phyloP scores from a whole-genome alignment of 2,113 vertebrate species.

The Amazona guildingii region DNA sequence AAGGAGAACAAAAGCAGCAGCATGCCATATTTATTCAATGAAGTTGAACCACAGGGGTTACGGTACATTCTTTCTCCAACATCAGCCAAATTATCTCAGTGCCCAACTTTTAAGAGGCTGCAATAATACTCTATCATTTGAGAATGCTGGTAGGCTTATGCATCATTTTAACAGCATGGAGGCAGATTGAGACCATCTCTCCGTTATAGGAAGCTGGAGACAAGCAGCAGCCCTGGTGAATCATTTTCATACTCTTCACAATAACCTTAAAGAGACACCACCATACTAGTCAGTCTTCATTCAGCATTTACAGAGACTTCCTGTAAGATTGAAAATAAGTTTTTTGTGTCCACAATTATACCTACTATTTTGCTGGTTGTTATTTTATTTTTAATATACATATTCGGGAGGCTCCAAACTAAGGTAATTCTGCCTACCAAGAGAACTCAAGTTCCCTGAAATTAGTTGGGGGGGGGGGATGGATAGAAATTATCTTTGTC shows the following conservation, averaged over 20 bases:
- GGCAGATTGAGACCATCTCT: constrained; percentile 83
- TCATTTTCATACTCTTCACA: constrained; percentile 70
- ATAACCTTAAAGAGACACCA: constrained; percentile 68
- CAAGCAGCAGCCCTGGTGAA: constrained; percentile 73
- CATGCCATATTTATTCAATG: constrained; percentile 78
- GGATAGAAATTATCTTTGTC: background rate
- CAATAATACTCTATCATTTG: constrained; percentile 82
- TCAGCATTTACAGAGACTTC: background rate
- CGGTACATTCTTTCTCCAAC: constrained; percentile 75
- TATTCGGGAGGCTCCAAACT: background rate
- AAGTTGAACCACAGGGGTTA: constrained; percentile 77
- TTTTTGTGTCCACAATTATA: background rate
- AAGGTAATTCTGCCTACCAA: background rate
- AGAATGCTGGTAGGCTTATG: constrained; percentile 74
- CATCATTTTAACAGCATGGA: constrained; percentile 84
- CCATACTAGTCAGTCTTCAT: background rate
- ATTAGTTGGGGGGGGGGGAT: rapidly evolving
- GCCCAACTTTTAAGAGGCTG: constrained; percentile 80
- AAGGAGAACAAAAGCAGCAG: constrained; percentile 77
- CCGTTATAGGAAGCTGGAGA: constrained; percentile 78
- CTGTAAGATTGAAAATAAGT: background rate
- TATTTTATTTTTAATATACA: background rate
- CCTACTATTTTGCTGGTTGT: background rate
- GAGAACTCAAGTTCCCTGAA: background rate
- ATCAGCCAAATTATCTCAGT: constrained; percentile 83